Conservation (phyloP, 1,140 invertebrate genomes). For the Hestina assimilis region DNA sequence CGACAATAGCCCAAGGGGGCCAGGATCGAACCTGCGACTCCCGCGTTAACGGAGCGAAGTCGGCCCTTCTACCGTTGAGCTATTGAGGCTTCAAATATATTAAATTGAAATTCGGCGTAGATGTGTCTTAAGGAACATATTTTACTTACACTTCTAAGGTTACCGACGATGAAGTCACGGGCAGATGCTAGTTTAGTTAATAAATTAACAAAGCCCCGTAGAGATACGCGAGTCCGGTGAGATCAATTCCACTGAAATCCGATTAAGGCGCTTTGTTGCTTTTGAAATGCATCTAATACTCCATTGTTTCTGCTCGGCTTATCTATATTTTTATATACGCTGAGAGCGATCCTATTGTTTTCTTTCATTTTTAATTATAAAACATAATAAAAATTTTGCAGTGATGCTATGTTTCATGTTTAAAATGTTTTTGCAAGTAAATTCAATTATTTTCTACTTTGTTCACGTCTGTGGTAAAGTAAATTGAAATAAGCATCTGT, state of each 20-base stretch:
- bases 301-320: neutral
- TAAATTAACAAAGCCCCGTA: neutral
- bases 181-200: neutral
- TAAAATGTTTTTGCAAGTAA: neutral
- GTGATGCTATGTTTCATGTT: too few relatives aligned
- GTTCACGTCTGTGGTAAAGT: too few relatives aligned
- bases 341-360: neutral
- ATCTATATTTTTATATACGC: neutral
- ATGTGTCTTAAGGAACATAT: too few relatives aligned
- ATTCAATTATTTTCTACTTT: neutral
- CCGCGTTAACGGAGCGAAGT: too few relatives aligned
- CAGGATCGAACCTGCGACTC: too few relatives aligned
- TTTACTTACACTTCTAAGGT: too few relatives aligned
- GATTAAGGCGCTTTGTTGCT: conserved; percentile 1
- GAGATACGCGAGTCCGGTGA: neutral
- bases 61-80: too few relatives aligned
- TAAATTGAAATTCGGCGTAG: too few relatives aligned
- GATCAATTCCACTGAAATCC: conserved; percentile 11
- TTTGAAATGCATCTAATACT: conserved; percentile 1
- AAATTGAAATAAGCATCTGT: too few relatives aligned
- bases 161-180: neutral
- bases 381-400: neutral
- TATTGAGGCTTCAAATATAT: too few relatives aligned
- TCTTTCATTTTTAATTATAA: neutral
- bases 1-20: too few relatives aligned